These are phyloP conservation scores for Thelaira solivaga DNA, from an alignment of 2,888 invertebrate genomes.

Conservation along the genomic window DNA sequence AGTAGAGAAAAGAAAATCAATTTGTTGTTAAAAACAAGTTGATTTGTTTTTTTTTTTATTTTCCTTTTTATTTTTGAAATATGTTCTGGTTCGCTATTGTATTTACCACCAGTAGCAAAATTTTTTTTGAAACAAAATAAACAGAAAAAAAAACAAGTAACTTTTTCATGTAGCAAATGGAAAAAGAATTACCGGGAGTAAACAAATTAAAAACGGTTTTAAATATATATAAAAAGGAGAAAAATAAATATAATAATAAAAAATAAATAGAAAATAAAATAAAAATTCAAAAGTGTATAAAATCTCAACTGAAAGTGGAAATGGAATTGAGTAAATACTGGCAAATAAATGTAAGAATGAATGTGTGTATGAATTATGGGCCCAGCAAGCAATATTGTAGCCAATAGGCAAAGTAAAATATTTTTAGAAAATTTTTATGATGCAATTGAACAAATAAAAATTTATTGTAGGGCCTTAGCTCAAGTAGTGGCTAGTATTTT, in stretches of 20 bases:
- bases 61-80: background rate
- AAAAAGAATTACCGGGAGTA: slow-evolving; percentile 55
- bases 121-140: no score
- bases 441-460: no score
- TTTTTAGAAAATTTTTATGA: no score
- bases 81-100: slow-evolving; percentile 18
- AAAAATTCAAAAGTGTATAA: slow-evolving; percentile 6
- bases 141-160: background rate
- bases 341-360: slow-evolving; percentile 16
- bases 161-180: slow-evolving; percentile 31
- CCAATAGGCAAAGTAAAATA: no score
- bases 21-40: slow-evolving; percentile 42
- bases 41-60: no score
- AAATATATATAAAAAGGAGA: slow-evolving; percentile 8
- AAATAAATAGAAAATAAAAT: slow-evolving; percentile 27
- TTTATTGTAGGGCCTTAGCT: no score
- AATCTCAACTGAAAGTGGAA: slow-evolving; percentile 6
- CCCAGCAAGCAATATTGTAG: no score
- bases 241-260: background rate
- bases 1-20: slow-evolving; percentile 14
- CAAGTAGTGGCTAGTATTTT: no score
- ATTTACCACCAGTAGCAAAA: slow-evolving; percentile 10
- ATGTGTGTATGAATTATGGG: no score
- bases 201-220: slow-evolving; percentile 55
- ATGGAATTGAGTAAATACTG: background rate